Evolutionary conservation across 2,113 vertebrate species (phyloP).

Genomic region (Phaethon lepturus): DNA sequence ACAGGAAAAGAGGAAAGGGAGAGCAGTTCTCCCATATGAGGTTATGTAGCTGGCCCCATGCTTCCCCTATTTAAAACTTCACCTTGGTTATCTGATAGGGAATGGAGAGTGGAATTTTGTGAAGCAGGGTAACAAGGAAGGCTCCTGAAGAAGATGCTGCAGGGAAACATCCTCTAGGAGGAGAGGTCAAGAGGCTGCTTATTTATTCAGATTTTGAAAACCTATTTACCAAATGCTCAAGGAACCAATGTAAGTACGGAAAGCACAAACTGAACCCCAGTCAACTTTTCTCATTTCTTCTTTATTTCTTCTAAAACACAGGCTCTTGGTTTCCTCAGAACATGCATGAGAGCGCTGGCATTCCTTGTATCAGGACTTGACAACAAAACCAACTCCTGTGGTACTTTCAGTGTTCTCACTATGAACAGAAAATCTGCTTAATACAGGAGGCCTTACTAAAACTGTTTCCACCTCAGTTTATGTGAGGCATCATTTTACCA

Average conservation of each 20-base stretch:
- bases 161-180: background rate
- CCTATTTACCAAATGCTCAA: background rate
- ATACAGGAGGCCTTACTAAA: slow-evolving; percentile 38
- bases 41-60: background rate
- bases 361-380: background rate
- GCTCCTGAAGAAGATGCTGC: background rate
- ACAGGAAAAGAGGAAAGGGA: background rate
- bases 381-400: background rate
- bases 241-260: background rate
- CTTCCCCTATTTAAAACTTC: background rate
- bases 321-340: background rate
- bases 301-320: background rate
- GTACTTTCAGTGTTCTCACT: slow-evolving; percentile 15
- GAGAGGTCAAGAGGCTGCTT: background rate
- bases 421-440: slow-evolving; percentile 55
- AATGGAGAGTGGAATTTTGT: background rate
- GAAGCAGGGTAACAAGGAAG: background rate
- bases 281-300: background rate
- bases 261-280: background rate
- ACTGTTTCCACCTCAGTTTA: slow-evolving; percentile 42
- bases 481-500: slow-evolving; percentile 1
- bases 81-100: background rate
- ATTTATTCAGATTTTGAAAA: background rate
- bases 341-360: background rate
- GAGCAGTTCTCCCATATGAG: background rate